A percentile compares a stretch with the other conserved stretches of the same genome.
Evolutionary conservation across 2,797 vertebrate genomes (phyloP).

Genomic region (Natrix natrix): DNA sequence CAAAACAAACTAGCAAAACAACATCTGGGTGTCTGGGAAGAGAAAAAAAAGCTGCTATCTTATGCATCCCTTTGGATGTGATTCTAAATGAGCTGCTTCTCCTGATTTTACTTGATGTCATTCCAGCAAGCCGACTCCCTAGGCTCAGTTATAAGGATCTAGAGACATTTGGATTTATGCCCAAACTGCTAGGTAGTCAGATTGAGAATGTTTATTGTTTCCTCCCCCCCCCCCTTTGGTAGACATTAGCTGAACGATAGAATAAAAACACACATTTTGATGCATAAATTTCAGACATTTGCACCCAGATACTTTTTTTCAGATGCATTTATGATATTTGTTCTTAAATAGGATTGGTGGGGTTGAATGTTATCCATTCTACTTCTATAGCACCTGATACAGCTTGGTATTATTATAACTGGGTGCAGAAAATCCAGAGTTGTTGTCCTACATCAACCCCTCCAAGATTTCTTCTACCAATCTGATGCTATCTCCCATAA

Average conservation of each 20-base stretch:
- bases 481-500: neutral
- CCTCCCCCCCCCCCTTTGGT: neutral
- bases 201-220: neutral
- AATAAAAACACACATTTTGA: neutral
- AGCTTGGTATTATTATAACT: neutral
- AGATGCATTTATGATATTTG: neutral
- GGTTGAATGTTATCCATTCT: neutral
- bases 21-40: slow-evolving; percentile 3
- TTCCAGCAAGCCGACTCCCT: neutral
- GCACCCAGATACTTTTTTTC: neutral
- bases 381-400: neutral
- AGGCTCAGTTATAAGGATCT: neutral
- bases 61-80: neutral
- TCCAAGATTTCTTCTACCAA: neutral
- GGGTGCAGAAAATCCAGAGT: neutral
- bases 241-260: neutral
- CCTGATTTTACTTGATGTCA: neutral
- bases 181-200: too few species aligned
- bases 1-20: slow-evolving; percentile 2
- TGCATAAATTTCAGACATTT: neutral
- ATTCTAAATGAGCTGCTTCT: neutral
- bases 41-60: neutral
- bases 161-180: neutral
- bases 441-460: neutral
- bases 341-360: neutral